These are phyloP conservation scores for Motacilla tschutschensis DNA, from an alignment of 2,113 vertebrate species.

Conservation along the genomic window DNA sequence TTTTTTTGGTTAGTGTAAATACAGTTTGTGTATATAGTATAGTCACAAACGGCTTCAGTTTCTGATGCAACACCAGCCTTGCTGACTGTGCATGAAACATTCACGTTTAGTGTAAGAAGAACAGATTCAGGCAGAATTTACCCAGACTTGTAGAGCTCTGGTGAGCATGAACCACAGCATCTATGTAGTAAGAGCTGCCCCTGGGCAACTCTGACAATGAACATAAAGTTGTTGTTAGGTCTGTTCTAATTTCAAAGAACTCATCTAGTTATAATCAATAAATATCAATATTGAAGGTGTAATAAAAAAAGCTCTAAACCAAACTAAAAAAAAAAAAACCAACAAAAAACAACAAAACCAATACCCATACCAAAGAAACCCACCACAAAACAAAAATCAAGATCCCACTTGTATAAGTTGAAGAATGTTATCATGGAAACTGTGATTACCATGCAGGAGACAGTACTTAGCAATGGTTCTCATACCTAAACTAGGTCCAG, in stretches of 20 bases:
- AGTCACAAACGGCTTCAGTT: not conserved
- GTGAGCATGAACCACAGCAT: not conserved
- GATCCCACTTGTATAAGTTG: not conserved
- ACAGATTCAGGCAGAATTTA: not conserved
- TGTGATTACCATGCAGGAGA: not conserved
- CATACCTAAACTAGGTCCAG: not conserved
- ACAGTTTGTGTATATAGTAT: not conserved
- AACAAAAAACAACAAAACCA: not conserved
- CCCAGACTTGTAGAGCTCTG: not conserved
- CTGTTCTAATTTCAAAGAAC: not conserved
- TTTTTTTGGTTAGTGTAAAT: not conserved
- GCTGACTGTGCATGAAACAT: rapidly evolving
- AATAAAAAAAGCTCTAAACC: not conserved
- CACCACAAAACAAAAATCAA: not conserved
- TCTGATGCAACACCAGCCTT: not conserved
- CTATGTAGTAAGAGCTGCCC: not conserved
- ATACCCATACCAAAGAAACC: not conserved
- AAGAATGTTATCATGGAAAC: not conserved
- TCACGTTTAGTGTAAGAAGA: not conserved
- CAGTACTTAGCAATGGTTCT: not conserved
- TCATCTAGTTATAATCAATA: not conserved
- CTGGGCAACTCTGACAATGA: not conserved
- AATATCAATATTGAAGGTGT: not conserved
- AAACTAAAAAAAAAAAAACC: rapidly evolving
- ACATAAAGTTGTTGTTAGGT: not conserved